These are phyloP conservation scores for Lycia hirtaria DNA, from an alignment of 2,888 invertebrate species.

Conservation along the genomic window DNA sequence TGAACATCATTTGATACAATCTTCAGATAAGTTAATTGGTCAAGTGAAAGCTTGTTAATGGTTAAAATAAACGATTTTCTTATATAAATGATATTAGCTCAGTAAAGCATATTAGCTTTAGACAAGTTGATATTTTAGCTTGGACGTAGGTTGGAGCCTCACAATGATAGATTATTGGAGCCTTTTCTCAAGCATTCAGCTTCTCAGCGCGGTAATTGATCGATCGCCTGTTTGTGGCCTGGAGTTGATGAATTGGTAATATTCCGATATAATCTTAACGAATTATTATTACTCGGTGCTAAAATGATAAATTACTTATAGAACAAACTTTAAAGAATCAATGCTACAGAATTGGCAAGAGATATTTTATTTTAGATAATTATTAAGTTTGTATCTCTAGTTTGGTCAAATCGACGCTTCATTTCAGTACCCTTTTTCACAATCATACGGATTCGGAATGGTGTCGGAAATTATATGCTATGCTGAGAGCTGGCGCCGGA, in stretches of 20 bases:
- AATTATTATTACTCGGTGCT: conserved; percentile 32
- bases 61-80: too few species aligned
- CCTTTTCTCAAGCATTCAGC: conserved; percentile 37
- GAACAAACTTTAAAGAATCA: neutral
- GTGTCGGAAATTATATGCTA: too few species aligned
- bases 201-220: conserved; percentile 40
- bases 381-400: too few species aligned
- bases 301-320: conserved; percentile 23
- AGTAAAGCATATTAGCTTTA: neutral
- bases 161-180: conserved; percentile 34
- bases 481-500: too few species aligned
- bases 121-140: neutral
- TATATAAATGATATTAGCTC: neutral
- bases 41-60: too few species aligned
- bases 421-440: too few species aligned
- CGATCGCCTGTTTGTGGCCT: conserved; percentile 36
- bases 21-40: too few species aligned
- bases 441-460: too few species aligned
- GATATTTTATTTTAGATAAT: too few species aligned
- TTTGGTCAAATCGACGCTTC: too few species aligned
- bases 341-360: too few species aligned
- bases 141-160: neutral
- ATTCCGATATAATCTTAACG: conserved; percentile 34
- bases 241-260: conserved; percentile 42
- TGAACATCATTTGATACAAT: too few species aligned